Evolutionary conservation across 2,888 invertebrate genomes (phyloP).

Genomic region (Chrysotoxum bicinctum): DNA sequence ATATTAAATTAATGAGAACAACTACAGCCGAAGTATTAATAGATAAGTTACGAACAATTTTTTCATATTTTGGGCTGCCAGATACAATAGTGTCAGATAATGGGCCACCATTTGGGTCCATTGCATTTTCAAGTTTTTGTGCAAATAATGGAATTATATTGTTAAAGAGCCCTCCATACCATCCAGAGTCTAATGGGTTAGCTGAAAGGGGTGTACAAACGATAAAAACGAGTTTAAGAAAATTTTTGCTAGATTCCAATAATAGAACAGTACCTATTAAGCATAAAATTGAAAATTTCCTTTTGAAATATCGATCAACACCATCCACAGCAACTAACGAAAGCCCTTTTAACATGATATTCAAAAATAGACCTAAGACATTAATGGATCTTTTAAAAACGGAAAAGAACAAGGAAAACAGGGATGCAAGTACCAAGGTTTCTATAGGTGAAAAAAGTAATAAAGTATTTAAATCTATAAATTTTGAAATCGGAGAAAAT

Average conservation of each 20-base stretch:
- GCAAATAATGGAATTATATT: not conserved
- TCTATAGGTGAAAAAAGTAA: not conserved
- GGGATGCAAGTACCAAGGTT: too few relatives aligned
- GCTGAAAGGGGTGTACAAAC: not conserved
- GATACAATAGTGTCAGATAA: slow-evolving; percentile 1
- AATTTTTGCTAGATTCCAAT: not conserved
- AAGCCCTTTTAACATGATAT: slow-evolving; percentile 1
- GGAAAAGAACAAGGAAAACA: not conserved
- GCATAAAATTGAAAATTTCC: slow-evolving; percentile 2
- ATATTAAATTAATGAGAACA: slow-evolving; percentile 6
- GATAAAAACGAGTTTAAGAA: not conserved
- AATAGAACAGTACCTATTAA: not conserved
- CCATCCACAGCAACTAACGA: slow-evolving; percentile 1
- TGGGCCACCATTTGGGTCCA: not conserved
- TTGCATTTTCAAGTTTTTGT: not conserved
- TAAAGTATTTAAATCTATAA: not conserved
- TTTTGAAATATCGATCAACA: slow-evolving; percentile 5
- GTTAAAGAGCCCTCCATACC: not conserved
- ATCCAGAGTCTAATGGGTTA: not conserved
- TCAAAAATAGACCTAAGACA: not conserved
- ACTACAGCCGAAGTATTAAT: not conserved
- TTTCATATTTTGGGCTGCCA: not conserved
- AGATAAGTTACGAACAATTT: slow-evolving; percentile 5
- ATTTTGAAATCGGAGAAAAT: not conserved
- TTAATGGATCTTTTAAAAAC: not conserved